phyloP scores from a whole-genome alignment of 2,797 vertebrate species.

The Benthosema pterotum region DNA sequence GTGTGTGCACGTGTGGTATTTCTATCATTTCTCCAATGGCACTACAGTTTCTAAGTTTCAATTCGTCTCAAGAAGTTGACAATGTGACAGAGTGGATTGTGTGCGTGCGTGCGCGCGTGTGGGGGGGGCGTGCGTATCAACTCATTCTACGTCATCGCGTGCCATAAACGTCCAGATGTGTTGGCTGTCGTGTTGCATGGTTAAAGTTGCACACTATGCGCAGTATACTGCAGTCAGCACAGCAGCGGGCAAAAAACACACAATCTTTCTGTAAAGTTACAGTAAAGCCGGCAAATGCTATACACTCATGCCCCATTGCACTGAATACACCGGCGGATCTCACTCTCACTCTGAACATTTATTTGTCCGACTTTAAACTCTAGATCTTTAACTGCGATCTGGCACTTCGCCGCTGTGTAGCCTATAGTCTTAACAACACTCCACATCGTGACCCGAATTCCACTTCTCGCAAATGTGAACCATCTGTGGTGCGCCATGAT shows the following conservation, averaged over 20 bases:
- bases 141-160: conserved; percentile 27
- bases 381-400: conserved; percentile 55
- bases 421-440: conserved; percentile 45
- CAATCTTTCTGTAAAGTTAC: conserved; percentile 20
- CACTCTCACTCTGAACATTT: conserved; percentile 14
- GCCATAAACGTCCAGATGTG: conserved; percentile 50
- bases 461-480: conserved; percentile 63
- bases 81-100: neutral
- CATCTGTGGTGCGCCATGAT: conserved; percentile 59
- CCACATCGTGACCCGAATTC: conserved; percentile 55
- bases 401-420: conserved; percentile 47
- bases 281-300: neutral
- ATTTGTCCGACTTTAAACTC: conserved; percentile 28
- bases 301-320: conserved; percentile 11
- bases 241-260: conserved; percentile 8
- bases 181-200: conserved; percentile 21
- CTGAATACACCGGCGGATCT: conserved; percentile 4
- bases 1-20: conserved; percentile 1
- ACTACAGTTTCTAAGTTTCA: too few relatives aligned
- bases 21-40: neutral
- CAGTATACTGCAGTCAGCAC: too few relatives aligned
- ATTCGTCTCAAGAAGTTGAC: neutral
- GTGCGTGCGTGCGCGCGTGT: too few relatives aligned
- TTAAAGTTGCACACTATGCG: conserved; percentile 10
- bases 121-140: neutral